A percentile compares a stretch with the other conserved stretches of the same genome.
Conservation (phyloP, 2,113 vertebrate genomes). For the Haplotaxodon microlepis region DNA sequence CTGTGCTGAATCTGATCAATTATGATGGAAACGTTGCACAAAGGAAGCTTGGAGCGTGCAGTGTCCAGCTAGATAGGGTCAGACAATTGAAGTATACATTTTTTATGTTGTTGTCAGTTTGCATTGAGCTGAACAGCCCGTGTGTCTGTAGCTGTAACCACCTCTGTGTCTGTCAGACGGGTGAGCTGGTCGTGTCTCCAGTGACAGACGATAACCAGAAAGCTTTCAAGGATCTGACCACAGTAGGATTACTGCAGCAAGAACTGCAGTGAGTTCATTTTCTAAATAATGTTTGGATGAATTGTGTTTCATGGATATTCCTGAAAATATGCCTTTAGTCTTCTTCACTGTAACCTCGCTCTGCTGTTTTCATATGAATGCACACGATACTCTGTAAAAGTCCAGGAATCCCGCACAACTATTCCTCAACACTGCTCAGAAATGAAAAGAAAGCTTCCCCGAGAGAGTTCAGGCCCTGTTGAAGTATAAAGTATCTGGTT, state of each 20-base stretch:
- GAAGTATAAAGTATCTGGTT: neutral
- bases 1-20: slow-evolving; percentile 63
- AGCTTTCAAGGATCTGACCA: slow-evolving; percentile 65
- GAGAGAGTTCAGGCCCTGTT: neutral
- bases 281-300: neutral
- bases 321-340: neutral
- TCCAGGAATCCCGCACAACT: neutral
- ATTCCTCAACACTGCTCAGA: neutral
- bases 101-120: neutral
- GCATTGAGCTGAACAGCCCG: neutral
- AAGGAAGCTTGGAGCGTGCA: slow-evolving; percentile 56
- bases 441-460: rapidly evolving
- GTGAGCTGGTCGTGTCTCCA: slow-evolving; percentile 32
- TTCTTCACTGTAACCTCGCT: neutral
- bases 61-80: slow-evolving; percentile 61
- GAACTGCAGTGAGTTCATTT: slow-evolving; percentile 72
- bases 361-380: neutral
- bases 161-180: slow-evolving; percentile 61
- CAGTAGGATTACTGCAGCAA: slow-evolving; percentile 67
- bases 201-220: slow-evolving; percentile 59
- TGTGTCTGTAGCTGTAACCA: neutral
- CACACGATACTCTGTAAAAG: neutral
- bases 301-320: neutral
- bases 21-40: slow-evolving; percentile 71
- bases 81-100: neutral